Percentiles rank a stretch among this genome's conserved stretches.
Conservation (phyloP, 37 sponge, comb jelly and placozoan genomes). For the Chondrosia reniformis region DNA sequence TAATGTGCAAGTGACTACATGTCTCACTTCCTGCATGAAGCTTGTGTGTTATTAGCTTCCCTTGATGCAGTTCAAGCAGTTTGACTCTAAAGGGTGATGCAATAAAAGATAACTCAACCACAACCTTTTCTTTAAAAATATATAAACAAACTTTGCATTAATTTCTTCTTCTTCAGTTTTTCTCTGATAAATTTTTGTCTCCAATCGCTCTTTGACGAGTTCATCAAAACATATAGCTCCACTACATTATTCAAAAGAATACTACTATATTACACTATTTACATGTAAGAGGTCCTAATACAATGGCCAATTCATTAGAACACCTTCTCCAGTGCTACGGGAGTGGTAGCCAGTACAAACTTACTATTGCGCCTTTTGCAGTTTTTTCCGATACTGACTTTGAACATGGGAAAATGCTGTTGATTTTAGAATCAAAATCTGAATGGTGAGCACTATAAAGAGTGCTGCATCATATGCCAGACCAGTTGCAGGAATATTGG, state of each 20-base stretch:
- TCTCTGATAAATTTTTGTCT: background rate
- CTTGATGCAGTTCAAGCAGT: background rate
- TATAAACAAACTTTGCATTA: conserved; percentile 29
- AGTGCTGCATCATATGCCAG: conserved; percentile 61
- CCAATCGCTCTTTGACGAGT: conserved; percentile 31
- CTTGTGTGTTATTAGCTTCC: conserved; percentile 8
- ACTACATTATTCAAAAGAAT: too few relatives aligned
- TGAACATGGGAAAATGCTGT: conserved; percentile 11
- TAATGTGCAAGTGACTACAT: too few relatives aligned
- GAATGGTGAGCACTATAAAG: conserved; percentile 68
- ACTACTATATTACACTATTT: too few relatives aligned
- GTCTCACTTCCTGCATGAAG: conserved; percentile 63
- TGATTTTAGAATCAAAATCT: conserved; percentile 49
- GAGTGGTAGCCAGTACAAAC: background rate
- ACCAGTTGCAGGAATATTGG: conserved; percentile 4
- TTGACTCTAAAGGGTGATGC: background rate
- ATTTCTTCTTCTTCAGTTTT: conserved; percentile 30
- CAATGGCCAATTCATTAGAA: too few relatives aligned
- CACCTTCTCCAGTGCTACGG: too few relatives aligned
- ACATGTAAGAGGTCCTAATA: too few relatives aligned
- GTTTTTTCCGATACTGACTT: background rate
- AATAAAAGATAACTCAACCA: background rate
- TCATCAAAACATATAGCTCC: conserved; percentile 41
- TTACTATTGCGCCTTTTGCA: background rate
- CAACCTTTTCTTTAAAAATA: background rate